These are phyloP conservation scores for Lepeophtheirus nordmannii DNA, from an alignment of 2,888 invertebrate species.

Conservation along the genomic window DNA sequence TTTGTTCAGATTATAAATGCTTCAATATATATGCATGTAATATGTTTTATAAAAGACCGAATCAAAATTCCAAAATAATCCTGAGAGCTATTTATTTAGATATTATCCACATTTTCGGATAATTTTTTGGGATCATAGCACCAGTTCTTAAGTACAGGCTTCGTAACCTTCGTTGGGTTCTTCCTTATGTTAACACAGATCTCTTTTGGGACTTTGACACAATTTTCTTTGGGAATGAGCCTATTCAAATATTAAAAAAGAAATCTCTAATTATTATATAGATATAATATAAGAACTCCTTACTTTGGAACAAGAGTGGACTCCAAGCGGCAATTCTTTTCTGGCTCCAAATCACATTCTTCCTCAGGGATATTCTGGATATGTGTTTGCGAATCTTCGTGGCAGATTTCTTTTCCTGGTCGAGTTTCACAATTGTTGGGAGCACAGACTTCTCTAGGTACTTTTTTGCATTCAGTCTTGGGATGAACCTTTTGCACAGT, in stretches of 20 bases:
- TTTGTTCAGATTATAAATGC: too few relatives aligned
- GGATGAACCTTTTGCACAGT: conserved; percentile 4
- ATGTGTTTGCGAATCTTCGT: too few relatives aligned
- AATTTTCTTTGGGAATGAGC: not conserved
- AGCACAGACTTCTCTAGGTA: conserved; percentile 2
- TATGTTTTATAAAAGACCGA: too few relatives aligned
- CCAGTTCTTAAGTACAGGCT: not conserved
- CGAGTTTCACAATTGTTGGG: not conserved
- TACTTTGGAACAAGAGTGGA: not conserved
- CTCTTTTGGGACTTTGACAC: conserved; percentile 16
- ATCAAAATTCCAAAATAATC: too few relatives aligned
- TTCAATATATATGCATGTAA: too few relatives aligned
- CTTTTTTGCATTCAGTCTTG: conserved; percentile 10
- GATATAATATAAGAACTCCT: not conserved
- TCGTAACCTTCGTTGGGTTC: not conserved
- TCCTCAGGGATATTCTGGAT: conserved; percentile 2
- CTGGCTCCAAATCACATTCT: conserved; percentile 1
- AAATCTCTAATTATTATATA: not conserved
- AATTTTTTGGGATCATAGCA: not conserved
- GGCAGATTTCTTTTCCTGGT: not conserved
- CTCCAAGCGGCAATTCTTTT: not conserved
- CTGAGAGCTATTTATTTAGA: not conserved
- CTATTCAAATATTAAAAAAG: not conserved
- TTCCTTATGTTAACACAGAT: conserved; percentile 10
- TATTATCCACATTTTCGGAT: not conserved